Evolutionary conservation across 2,113 vertebrate species (phyloP).

Genomic region (Turnix velox): DNA sequence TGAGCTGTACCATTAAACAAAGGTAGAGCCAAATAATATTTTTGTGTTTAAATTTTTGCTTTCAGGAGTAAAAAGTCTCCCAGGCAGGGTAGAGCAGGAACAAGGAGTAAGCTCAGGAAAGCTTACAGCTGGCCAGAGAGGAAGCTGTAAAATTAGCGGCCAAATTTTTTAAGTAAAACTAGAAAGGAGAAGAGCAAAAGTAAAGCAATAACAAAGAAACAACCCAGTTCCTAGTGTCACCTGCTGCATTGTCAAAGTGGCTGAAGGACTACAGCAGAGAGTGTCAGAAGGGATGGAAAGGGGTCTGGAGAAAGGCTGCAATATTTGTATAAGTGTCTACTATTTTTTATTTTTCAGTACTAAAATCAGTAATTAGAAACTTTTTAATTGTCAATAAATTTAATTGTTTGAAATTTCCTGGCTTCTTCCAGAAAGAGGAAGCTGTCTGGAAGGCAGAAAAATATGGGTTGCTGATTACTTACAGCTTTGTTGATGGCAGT

Average conservation of each 20-base stretch:
- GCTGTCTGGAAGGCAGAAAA: background rate
- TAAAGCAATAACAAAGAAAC: background rate
- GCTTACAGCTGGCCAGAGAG: background rate
- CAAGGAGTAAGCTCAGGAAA: background rate
- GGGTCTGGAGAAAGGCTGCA: background rate
- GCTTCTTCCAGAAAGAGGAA: background rate
- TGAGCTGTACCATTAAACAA: background rate
- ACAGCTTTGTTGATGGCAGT: background rate
- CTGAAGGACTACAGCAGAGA: background rate
- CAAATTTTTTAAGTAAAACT: no score
- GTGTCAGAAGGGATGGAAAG: background rate
- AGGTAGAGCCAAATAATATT: background rate
- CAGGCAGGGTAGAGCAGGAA: background rate
- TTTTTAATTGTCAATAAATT: background rate
- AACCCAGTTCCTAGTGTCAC: background rate
- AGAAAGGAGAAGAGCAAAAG: background rate
- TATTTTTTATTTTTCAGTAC: background rate
- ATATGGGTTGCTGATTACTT: background rate
- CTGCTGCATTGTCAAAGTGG: accelerated
- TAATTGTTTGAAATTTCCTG: background rate
- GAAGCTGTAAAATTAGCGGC: no score
- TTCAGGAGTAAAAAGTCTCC: background rate
- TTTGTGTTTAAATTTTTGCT: background rate
- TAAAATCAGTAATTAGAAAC: background rate
- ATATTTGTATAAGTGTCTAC: background rate